Conservation (phyloP, 2,888 invertebrate genomes). For the Heliconius aoede region DNA sequence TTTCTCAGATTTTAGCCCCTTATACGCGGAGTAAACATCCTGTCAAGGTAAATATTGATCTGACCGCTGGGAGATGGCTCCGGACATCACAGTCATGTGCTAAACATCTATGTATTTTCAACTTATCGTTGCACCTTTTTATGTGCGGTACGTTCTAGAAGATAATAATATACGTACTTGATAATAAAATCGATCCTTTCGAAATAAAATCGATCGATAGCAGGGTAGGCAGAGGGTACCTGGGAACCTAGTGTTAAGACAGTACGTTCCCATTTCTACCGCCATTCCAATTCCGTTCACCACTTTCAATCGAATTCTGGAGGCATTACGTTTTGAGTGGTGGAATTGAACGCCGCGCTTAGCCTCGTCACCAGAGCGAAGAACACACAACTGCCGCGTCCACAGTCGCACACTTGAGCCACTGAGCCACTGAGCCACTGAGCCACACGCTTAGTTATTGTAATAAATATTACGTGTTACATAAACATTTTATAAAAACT, state of each 20-base stretch:
- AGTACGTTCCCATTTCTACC: too few relatives aligned
- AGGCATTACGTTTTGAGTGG: too few relatives aligned
- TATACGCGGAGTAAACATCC: slow-evolving; percentile 77
- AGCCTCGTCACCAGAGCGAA: too few relatives aligned
- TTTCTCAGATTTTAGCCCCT: slow-evolving; percentile 74
- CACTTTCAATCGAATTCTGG: too few relatives aligned
- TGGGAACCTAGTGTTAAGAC: too few relatives aligned
- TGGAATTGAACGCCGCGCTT: too few relatives aligned
- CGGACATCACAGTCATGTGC: slow-evolving; percentile 72
- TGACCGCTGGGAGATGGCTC: slow-evolving; percentile 52
- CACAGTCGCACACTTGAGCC: too few relatives aligned
- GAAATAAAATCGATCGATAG: background rate
- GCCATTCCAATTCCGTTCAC: too few relatives aligned
- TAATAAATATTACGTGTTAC: background rate
- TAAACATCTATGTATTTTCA: slow-evolving; percentile 66
- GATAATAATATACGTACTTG: background rate
- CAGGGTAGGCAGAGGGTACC: too few relatives aligned
- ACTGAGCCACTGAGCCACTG: too few relatives aligned
- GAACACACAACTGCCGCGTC: too few relatives aligned
- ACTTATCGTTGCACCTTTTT: slow-evolving; percentile 47
- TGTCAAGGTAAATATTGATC: slow-evolving; percentile 75
- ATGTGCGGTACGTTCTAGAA: background rate
- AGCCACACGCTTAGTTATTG: background rate
- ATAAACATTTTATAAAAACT: background rate
- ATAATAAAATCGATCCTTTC: too few relatives aligned